Base-by-base conservation (phyloP, 2,888 invertebrate genomes). In the Geotrupes spiniger region DNA sequence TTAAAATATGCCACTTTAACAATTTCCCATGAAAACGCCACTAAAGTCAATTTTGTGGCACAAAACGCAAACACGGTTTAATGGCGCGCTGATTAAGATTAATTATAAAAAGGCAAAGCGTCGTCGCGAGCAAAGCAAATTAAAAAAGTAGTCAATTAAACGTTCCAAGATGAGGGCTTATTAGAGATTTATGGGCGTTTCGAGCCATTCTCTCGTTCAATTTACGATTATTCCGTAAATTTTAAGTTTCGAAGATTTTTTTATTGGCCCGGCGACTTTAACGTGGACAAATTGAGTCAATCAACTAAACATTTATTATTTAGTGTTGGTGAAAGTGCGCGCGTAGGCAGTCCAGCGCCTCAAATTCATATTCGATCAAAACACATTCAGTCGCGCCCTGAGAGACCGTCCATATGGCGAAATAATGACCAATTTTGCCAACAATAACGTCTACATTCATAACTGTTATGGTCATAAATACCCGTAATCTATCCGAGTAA, bases 401-500 rank as follows among this genome's bases (percentile, higher is more conserved):
- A 12, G 14, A 33, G 15, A 33, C 33, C 8, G 8, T 15, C 14
- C 33, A 33, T 33, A 33, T 33, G 33, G 33, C 15, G n/a, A 14
- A 15, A 14, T 33, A 33, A 33, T 33, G 33, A 14, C 12, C 14
- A 33, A n/a, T 14, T 10, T 14, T 14, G 27, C n/a, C 36, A 38
- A 21, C 6, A 21, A 21, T 21, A 21, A 21, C 21, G 6, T 21
- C 21, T 21, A 3, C 21, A 44, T 49, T 31, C 12, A 10, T 2
- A 37, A 41, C 50, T 46, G 41, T 50, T 46, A 50, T 36, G 26
- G 14, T 14, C 33, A 33, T 33, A 49, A 52, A 52, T 42, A 21
- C 16, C 27, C 46, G 36, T 53, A 47, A 53, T 53, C 46, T 37
- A 41, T 21, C 31, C 45, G n/a, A n/a, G n/a, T 40, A 41, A 45